These are phyloP conservation scores for Atherinomorus stipes DNA, from an alignment of 2,113 vertebrate species.

Conservation along the genomic window DNA sequence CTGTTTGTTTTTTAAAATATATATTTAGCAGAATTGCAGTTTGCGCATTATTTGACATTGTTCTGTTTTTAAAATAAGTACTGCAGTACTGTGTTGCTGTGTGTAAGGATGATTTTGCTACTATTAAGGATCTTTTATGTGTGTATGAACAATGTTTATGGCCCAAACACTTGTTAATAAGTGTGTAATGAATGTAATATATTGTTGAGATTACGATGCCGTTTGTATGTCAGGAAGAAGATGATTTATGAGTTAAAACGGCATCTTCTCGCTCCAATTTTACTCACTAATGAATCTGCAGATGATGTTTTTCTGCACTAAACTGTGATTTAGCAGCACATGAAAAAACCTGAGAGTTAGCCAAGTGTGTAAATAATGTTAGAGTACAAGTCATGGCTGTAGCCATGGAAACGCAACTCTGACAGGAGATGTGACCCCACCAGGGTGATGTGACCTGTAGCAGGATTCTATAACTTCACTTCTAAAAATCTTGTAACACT, in stretches of 20 bases:
- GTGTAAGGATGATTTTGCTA: neutral
- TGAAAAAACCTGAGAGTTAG: neutral
- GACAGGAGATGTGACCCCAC: too few relatives aligned
- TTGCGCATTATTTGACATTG: too few relatives aligned
- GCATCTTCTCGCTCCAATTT: neutral
- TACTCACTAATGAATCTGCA: conserved; percentile 43
- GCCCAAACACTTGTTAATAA: neutral
- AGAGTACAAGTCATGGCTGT: too few relatives aligned
- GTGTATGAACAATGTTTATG: conserved; percentile 27
- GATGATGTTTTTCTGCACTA: conserved; percentile 28
- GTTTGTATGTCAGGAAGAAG: neutral
- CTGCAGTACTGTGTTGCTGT: neutral
- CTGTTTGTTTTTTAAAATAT: too few relatives aligned
- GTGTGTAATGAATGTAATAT: neutral
- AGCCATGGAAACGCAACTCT: too few relatives aligned
- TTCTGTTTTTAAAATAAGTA: too few relatives aligned
- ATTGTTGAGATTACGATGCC: conserved; percentile 26
- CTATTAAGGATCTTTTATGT: conserved; percentile 1
- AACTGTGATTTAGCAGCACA: conserved; percentile 10
- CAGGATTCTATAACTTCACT: too few relatives aligned
- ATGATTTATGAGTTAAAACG: conserved; percentile 38
- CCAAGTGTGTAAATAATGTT: too few relatives aligned
- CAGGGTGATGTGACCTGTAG: too few relatives aligned
- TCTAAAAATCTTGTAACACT: too few relatives aligned
- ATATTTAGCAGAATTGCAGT: too few relatives aligned